These are phyloP conservation scores for Pseudococcus viburni DNA, from an alignment of 2,888 invertebrate species.

Conservation along the genomic window DNA sequence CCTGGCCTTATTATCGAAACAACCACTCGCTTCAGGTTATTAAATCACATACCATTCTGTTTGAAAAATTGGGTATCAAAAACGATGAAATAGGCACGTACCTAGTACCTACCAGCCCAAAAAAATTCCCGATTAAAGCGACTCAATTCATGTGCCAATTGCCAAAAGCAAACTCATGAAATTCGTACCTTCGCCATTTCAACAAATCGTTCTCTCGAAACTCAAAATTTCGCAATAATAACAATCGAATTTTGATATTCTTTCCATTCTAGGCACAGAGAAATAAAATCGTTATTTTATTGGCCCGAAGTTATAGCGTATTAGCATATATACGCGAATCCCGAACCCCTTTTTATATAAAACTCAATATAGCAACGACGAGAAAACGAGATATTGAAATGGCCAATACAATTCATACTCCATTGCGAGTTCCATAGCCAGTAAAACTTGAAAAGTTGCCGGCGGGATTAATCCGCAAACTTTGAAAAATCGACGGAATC, in stretches of 20 bases:
- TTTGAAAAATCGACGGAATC: conserved; percentile 54
- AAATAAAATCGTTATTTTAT: conserved; percentile 9
- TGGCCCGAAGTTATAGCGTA: background rate
- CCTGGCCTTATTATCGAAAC: too few species aligned
- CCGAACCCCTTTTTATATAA: conserved; percentile 5
- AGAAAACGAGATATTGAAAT: conserved; percentile 2
- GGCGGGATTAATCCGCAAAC: conserved; percentile 37
- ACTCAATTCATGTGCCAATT: too few species aligned
- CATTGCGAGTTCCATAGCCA: background rate
- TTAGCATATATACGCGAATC: background rate
- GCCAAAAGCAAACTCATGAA: background rate
- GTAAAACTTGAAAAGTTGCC: conserved; percentile 37
- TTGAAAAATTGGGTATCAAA: too few species aligned
- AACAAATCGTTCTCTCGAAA: background rate
- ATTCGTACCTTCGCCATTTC: background rate
- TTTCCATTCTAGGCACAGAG: background rate
- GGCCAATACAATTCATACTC: conserved; percentile 18
- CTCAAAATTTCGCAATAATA: background rate
- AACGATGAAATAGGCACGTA: too few species aligned
- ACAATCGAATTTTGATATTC: background rate
- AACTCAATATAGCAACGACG: background rate
- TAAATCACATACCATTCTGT: too few species aligned
- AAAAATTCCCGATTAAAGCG: too few species aligned
- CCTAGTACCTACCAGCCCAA: too few species aligned
- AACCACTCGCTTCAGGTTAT: too few species aligned